These are phyloP conservation scores for Chaunax sp. DNA, from an alignment of 2,797 vertebrate genomes.

Conservation along the genomic window DNA sequence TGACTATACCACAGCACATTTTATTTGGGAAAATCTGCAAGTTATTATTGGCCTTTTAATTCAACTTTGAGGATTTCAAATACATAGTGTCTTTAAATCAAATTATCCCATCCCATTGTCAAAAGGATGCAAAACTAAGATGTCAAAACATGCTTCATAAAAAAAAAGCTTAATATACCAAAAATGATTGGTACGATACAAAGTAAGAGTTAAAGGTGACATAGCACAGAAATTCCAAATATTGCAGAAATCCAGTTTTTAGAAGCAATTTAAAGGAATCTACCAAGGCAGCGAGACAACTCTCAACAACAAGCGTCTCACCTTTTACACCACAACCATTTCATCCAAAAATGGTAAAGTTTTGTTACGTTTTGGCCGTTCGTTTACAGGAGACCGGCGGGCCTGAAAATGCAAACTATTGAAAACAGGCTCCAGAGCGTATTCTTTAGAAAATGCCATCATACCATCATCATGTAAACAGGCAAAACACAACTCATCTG, in stretches of 20 bases:
- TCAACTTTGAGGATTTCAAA: not conserved
- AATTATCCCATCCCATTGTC: not conserved
- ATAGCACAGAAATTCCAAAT: not conserved
- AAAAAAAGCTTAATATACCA: too few relatives aligned
- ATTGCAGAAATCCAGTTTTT: not conserved
- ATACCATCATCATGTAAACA: too few relatives aligned
- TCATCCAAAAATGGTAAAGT: too few relatives aligned
- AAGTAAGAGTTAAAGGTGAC: not conserved
- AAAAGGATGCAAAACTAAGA: conserved; percentile 10
- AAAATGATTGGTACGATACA: not conserved
- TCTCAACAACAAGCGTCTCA: not conserved
- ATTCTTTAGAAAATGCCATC: too few relatives aligned
- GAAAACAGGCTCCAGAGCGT: too few relatives aligned
- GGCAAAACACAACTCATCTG: too few relatives aligned
- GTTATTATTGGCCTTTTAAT: conserved; percentile 1
- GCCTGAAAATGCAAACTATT: not conserved
- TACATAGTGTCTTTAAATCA: conserved; percentile 7
- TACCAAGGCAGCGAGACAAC: not conserved
- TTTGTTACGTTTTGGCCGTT: too few relatives aligned
- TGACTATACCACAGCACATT: conserved; percentile 5
- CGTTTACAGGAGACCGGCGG: too few relatives aligned
- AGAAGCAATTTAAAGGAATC: not conserved
- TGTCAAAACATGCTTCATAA: too few relatives aligned
- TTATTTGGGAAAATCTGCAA: not conserved
- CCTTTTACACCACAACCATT: too few relatives aligned